Base-by-base conservation (phyloP, 2,888 invertebrate species). In the Vanessa cardui region DNA sequence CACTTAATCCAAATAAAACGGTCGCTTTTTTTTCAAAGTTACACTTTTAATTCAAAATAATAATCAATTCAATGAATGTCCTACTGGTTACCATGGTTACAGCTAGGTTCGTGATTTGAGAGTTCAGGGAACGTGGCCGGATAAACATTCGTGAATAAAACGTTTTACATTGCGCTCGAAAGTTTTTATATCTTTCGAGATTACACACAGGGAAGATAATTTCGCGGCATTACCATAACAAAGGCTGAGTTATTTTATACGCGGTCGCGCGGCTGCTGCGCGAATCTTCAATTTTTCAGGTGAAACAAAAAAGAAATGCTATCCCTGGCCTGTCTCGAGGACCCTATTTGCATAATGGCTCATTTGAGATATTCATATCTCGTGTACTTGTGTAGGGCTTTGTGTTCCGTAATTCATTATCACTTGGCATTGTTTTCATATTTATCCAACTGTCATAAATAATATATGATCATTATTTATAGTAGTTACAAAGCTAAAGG, bases 191-290 rank as follows among this genome's bases (percentile, higher is more conserved):
- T 79, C 77, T 77, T 76, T 77, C 79, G 76, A 85, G 85, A 86
- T 87, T 85, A 84, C 84, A 80, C 82, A 76, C 80, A 75, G 83
- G 78, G 76, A 80, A 81, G 83, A 86, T 89, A 87, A 90, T 90
- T 89, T 84, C 71, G 77, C 76, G 79, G 78, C 80, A 91, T 91
- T 90, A 89, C 83, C 90, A 89, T 90, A 87, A 90, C 89, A 90
- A 90, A 89, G 86, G 83, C 83, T 82, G 84, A 87, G 89, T 89
- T 88, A 89, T 89, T 88, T 87, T 88, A 88, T 86, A 86, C 87
- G 81, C 81, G 80, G 63, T 64, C 66, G 64, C 71, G 67, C 54
- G 63, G 74, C 68, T 69, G 71, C 72, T 74, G 69, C 63, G 66
- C 70, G 77, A 80, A 81, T 83, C 84, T 79, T 79, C 80, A 79